Evolutionary conservation across 1,140 invertebrate genomes (phyloP).

Genomic region (Elymnias hypermnestra): DNA sequence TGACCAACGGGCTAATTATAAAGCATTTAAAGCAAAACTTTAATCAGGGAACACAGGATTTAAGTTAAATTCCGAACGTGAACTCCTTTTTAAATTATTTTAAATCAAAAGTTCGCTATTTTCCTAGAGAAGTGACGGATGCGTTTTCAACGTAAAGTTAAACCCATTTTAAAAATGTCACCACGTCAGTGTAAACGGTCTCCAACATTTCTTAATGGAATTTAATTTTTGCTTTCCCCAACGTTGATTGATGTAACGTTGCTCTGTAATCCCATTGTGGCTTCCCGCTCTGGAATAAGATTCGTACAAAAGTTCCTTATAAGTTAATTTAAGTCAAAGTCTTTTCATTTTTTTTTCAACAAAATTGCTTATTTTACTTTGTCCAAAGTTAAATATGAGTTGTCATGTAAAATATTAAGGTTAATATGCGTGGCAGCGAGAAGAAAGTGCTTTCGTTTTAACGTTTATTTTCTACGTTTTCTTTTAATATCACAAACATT

Average conservation of each 20-base stretch:
- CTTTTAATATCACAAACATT: too few relatives aligned
- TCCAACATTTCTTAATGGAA: constrained; percentile 24
- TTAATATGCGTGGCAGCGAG: neutral
- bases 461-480: neutral
- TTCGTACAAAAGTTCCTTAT: constrained; percentile 23
- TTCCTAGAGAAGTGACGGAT: neutral
- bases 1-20: too few relatives aligned
- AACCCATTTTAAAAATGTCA: constrained; percentile 1
- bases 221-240: constrained; percentile 26
- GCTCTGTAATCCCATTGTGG: constrained; percentile 26
- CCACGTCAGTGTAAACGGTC: constrained; percentile 11
- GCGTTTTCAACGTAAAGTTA: neutral
- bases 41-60: too few relatives aligned
- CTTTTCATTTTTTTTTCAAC: constrained; percentile 21
- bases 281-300: constrained; percentile 16
- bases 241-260: constrained; percentile 26
- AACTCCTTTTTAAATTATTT: neutral
- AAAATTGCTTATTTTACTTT: constrained; percentile 22
- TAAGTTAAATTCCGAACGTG: too few relatives aligned
- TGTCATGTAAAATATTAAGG: constrained; percentile 12
- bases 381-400: constrained; percentile 12
- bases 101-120: neutral
- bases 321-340: constrained; percentile 22
- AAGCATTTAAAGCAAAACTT: too few relatives aligned
- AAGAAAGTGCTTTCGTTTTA: neutral